Percentiles rank a stretch among this genome's conserved stretches.
Conservation (phyloP, 2,888 invertebrate genomes). For the Eupithecia subumbrata region DNA sequence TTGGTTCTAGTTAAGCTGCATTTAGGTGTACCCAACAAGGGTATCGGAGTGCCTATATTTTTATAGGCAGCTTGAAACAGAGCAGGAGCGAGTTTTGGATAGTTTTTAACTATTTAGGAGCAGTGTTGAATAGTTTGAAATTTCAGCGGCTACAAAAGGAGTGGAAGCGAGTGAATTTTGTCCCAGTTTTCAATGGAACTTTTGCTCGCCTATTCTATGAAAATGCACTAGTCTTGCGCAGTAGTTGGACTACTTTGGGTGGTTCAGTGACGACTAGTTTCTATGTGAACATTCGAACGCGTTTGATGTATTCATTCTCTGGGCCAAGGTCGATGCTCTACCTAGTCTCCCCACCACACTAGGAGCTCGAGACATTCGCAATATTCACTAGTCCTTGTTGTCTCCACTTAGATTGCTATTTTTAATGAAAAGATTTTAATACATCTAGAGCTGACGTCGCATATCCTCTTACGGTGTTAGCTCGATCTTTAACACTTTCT, state of each 20-base stretch:
- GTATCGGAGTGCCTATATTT: not conserved
- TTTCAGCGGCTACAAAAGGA: not conserved
- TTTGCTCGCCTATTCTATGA: not conserved
- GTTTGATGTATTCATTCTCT: not conserved
- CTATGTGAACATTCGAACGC: not conserved
- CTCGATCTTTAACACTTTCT: not conserved
- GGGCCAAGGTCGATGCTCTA: not conserved
- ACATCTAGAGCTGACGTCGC: not conserved
- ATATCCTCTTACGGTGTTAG: not conserved
- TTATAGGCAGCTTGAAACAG: not conserved
- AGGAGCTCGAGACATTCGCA: not conserved
- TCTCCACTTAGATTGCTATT: not conserved
- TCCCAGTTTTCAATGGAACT: slow-evolving; percentile 2
- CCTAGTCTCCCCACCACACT: too few species aligned
- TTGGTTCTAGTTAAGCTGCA: not conserved
- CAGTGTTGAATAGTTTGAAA: not conserved
- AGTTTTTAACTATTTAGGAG: not conserved
- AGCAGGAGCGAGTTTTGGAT: not conserved
- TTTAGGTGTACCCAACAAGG: not conserved
- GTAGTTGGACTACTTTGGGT: not conserved
- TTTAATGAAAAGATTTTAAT: not conserved
- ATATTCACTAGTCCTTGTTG: not conserved
- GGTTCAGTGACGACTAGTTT: not conserved
- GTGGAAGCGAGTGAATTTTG: not conserved
- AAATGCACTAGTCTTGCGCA: not conserved